phyloP scores from a whole-genome alignment of 2,113 vertebrate species.

The Electrona antarctica region DNA sequence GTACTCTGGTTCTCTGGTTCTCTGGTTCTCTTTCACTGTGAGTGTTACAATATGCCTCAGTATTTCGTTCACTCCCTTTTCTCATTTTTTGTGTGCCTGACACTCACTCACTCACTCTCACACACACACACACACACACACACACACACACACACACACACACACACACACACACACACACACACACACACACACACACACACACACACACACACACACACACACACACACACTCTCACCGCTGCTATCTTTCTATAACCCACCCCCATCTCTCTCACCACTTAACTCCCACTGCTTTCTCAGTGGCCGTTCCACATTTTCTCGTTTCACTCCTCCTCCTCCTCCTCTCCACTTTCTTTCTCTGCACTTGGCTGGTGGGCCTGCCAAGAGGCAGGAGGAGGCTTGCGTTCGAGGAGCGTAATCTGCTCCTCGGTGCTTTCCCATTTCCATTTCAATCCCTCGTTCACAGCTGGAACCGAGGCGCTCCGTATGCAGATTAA shows the following conservation, averaged over 20 bases:
- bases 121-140: not conserved
- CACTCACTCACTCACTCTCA: not conserved
- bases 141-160: no score
- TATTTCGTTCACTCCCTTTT: no score
- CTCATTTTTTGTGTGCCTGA: no score
- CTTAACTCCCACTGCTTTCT: conserved; percentile 25
- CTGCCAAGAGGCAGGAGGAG: conserved; percentile 51
- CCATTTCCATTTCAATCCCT: conserved; percentile 80
- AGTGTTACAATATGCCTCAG: no score
- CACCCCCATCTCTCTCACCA: conserved; percentile 8
- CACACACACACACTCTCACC: not conserved
- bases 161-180: no score
- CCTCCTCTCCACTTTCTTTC: conserved; percentile 4
- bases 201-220: no score
- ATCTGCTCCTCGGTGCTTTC: conserved; percentile 60
- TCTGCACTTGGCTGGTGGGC: conserved; percentile 55
- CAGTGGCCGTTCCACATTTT: not conserved
- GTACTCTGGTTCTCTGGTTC: no score
- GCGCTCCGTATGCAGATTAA: conserved; percentile 72
- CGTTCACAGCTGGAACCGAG: conserved; percentile 75
- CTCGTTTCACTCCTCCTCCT: conserved; percentile 2
- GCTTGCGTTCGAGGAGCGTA: conserved; percentile 50
- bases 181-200: no score
- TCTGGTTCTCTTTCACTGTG: no score
- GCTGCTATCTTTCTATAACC: no score